Conservation (phyloP, 1,140 invertebrate genomes). For the Drosophila neocordata region DNA sequence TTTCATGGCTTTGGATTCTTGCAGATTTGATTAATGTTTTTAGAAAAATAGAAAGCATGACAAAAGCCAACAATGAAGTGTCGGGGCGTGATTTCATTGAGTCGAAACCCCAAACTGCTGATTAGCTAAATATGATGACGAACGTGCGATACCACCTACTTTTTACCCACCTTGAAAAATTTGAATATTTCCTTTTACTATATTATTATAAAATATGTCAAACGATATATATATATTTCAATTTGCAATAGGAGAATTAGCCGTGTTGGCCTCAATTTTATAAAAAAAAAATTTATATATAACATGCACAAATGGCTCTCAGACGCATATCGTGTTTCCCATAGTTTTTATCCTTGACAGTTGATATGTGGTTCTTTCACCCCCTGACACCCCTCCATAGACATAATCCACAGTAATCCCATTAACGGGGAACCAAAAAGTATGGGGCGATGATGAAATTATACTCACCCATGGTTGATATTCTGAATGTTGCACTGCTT, state of each 20-base stretch:
- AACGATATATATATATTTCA: not conserved
- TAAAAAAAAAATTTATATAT: no score
- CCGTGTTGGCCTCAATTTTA: not conserved
- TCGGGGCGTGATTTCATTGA: constrained; percentile 3
- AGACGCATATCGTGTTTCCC: not conserved
- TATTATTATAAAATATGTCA: no score
- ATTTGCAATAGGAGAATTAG: not conserved
- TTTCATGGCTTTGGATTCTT: not conserved
- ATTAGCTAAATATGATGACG: not conserved
- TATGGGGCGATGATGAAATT: constrained; percentile 12
- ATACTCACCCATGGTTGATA: constrained; percentile 55
- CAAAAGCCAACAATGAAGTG: not conserved
- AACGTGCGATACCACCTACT: not conserved
- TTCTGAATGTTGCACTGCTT: constrained; percentile 48
- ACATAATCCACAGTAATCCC: constrained; percentile 60
- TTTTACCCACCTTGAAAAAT: not conserved
- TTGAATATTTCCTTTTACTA: not conserved
- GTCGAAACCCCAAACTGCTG: not conserved
- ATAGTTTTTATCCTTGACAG: constrained; percentile 24
- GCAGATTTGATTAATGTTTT: constrained; percentile 2
- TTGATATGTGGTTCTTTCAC: constrained; percentile 3
- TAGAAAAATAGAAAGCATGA: not conserved
- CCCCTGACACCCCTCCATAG: not conserved
- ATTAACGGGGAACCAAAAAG: constrained; percentile 36
- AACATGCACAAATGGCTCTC: not conserved